Evolutionary conservation across 2,113 vertebrate genomes (phyloP), one percentile per base, ranked within the genome.

Genomic region (Taxidea taxus): DNA sequence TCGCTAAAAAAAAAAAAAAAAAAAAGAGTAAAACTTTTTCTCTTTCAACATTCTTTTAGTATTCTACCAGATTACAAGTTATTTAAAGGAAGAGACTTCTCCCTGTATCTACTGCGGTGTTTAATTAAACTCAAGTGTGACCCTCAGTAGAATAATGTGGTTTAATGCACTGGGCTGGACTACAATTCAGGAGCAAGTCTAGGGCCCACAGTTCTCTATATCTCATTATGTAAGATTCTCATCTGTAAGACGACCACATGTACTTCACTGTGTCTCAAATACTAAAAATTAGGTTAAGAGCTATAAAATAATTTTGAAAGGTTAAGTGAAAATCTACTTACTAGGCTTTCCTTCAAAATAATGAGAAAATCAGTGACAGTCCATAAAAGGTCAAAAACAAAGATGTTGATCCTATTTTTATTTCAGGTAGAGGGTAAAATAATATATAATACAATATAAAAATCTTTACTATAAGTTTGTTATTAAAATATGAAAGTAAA

Each of bases 391-490:
- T 95, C 14, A 58, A 70, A 95, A 84, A 72, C 18, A 78, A 75
- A 85, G 14, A 93, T 66, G 0, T 12, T 37, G n/a, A 91, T 44
- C 6, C 34, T 92, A 90, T 68, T 96, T 91, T 93, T 72, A 92
- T 68, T 97, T 95, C 60, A 83, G 5, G 6, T 81, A 90, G 58
- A 77, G 2, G 86, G 2, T 16, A 77, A 95, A 91, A 83, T 49
- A 96, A 88, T 49, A 89, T 83, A 92, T 23, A 92, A 89, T 0
- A 82, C 56, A 94, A 72, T 82, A 89, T 94, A 44, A 44, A 86
- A 96, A 86, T 68, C 68, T 64, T 93, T 94, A 62, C n/a, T 54
- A 9, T 44, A 85, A 70, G 29, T 44, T 18, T 92, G 13, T 82
- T 86, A 60, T 49, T 66, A 81, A 87, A 58, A 75, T 82, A 49